Evolutionary conservation across 2,113 vertebrate genomes (phyloP).

Genomic region (Platanista minor): DNA sequence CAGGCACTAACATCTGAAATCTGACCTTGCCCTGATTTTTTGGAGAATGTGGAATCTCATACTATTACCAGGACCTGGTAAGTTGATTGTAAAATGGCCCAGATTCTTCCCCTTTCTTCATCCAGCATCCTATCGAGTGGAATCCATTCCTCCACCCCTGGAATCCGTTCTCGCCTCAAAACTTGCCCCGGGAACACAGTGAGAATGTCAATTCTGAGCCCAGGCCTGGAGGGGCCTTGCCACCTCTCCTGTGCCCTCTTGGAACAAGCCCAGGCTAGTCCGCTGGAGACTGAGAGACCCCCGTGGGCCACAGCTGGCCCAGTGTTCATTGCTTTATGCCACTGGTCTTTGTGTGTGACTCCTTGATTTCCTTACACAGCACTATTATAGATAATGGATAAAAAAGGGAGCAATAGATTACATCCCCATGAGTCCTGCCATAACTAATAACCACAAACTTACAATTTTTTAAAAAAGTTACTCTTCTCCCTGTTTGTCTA

Average conservation of each 20-base stretch:
- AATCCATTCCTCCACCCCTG: neutral
- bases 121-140: neutral
- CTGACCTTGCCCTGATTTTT: neutral
- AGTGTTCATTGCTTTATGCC: neutral
- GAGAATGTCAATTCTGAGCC: neutral
- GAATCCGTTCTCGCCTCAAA: neutral
- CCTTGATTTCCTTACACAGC: neutral
- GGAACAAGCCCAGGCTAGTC: neutral
- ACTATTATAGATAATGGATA: neutral
- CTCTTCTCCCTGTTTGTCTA: neutral
- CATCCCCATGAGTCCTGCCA: neutral
- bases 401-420: neutral
- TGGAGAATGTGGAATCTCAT: neutral
- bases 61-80: neutral
- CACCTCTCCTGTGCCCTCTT: neutral
- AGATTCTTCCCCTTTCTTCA: neutral
- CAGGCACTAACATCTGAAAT: neutral
- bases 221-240: neutral
- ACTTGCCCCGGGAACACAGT: neutral
- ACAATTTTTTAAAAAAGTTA: neutral
- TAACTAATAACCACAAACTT: neutral
- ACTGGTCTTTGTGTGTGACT: neutral
- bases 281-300: neutral
- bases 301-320: neutral
- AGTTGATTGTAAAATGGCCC: neutral